Conservation (phyloP, 1,140 invertebrate genomes). For the Zaprionus kolodkinae region DNA sequence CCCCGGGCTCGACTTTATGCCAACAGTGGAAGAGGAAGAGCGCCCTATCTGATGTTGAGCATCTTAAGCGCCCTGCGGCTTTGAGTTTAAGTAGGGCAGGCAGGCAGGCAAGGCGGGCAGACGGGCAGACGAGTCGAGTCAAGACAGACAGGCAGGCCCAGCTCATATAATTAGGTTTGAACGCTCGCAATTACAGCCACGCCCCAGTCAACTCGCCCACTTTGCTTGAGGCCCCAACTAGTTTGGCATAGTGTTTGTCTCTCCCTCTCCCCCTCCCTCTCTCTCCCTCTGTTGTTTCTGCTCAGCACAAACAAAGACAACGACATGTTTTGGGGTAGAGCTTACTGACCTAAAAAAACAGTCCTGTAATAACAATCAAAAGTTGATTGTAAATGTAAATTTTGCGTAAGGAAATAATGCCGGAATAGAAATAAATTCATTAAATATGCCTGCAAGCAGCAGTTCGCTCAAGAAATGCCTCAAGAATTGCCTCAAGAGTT, state of each 20-base stretch:
- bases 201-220: not conserved
- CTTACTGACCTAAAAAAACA: constrained; percentile 35
- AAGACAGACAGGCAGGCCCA: constrained; percentile 5
- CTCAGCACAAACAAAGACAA: constrained; percentile 34
- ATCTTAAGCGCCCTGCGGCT: constrained; percentile 36
- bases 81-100: constrained; percentile 9
- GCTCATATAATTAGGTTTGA: constrained; percentile 63
- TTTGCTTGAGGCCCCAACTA: not conserved
- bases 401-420: constrained; percentile 20
- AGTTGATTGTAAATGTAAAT: constrained; percentile 31
- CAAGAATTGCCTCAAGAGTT: not conserved
- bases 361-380: constrained; percentile 34
- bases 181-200: constrained; percentile 40
- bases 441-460: not conserved
- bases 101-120: not conserved
- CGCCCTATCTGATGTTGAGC: constrained; percentile 20
- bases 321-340: not conserved
- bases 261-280: not conserved
- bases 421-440: constrained; percentile 1
- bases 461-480: too few species aligned
- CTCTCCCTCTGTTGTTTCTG: not conserved
- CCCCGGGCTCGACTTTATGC: constrained; percentile 56
- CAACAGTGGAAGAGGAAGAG: constrained; percentile 31
- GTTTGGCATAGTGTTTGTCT: constrained; percentile 13
- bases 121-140: not conserved